Evolutionary conservation across 2,113 vertebrate genomes (phyloP), one percentile per base, ranked within the genome.

Genomic region (Calypte anna): DNA sequence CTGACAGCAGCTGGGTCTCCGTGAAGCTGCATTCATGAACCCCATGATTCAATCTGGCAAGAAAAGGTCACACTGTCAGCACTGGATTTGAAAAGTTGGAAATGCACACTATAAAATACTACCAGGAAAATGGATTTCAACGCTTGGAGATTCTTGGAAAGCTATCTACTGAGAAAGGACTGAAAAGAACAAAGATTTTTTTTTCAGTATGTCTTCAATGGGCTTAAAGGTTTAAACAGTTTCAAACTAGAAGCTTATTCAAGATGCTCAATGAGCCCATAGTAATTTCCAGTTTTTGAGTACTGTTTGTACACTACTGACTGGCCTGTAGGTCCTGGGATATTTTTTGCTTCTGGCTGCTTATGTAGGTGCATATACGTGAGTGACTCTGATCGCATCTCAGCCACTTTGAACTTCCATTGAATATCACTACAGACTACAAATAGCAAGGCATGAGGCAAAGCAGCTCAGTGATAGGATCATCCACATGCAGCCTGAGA

Each of bases 401-500:
- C 44, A 62, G 30, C 6, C 48, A 28, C 54, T 69, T 64, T 70
- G 38, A 88, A 67, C 31, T 70, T 93, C 50, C 55, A 48, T 6
- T 33, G 70, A 58, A 7, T 62, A 85, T 68, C 63, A 31, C 17
- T 51, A 20, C 12, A 59, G 16, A 14, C n/a, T 66, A 15, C 25
- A 70, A 4, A 11, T 40, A 66, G 55, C 33, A 86, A n/a, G 44
- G 18, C 15, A 18, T 7, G 3, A 27, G 14, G 14, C 27, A 81
- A 81, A 91, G 70, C 44, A 84, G 21, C 24, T 78, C 46, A 43
- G 7, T 40, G n/a, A 14, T 1, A 33, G 27, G 8, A 61, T 18
- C 44, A 66, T 51, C n/a, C 64, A 51, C 1, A 1, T 12, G 12
- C 51, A 74, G 38, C 9, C 44, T 85, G n/a, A 0, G 0, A 53